These are phyloP conservation scores for Nannobrachium achirus DNA, from an alignment of 2,113 vertebrate genomes.

Conservation along the genomic window DNA sequence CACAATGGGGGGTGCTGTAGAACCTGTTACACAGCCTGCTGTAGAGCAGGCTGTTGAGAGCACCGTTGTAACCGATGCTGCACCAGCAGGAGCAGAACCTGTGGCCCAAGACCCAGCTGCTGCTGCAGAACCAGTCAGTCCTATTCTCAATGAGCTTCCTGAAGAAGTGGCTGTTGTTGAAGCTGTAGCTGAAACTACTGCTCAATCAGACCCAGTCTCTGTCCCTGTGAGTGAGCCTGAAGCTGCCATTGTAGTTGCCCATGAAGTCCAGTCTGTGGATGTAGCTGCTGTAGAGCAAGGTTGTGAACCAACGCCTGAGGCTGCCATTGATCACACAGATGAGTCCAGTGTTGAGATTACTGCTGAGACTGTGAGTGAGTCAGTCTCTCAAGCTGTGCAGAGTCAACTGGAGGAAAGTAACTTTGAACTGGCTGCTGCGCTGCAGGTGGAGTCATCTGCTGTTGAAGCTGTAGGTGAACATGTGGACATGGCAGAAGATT, in stretches of 20 bases:
- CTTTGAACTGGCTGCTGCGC: slow-evolving; percentile 28
- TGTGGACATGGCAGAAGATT: slow-evolving; percentile 16
- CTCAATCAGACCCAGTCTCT: neutral
- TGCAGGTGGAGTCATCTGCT: slow-evolving; percentile 12
- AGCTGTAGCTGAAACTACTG: neutral
- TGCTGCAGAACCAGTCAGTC: neutral
- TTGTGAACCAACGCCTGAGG: neutral
- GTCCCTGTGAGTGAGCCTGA: neutral
- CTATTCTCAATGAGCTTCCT: neutral
- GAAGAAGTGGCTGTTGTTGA: neutral
- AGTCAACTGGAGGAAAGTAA: neutral
- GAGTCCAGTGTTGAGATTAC: slow-evolving; percentile 20
- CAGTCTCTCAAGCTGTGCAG: slow-evolving; percentile 8
- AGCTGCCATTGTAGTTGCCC: slow-evolving; percentile 2
- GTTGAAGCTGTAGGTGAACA: slow-evolving; percentile 14
- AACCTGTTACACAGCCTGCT: neutral
- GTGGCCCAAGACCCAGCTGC: neutral
- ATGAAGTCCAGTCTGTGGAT: slow-evolving; percentile 4
- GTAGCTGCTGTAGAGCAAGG: neutral
- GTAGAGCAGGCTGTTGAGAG: slow-evolving; percentile 5
- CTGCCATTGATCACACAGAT: neutral
- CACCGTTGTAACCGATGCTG: neutral
- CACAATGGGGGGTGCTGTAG: neutral
- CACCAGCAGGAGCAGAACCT: slow-evolving; percentile 1
- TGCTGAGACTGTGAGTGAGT: neutral